A percentile compares a stretch with the other conserved stretches of the same genome.
Conservation (phyloP, 2,888 invertebrate genomes). For the Alloscopus bannaensis region DNA sequence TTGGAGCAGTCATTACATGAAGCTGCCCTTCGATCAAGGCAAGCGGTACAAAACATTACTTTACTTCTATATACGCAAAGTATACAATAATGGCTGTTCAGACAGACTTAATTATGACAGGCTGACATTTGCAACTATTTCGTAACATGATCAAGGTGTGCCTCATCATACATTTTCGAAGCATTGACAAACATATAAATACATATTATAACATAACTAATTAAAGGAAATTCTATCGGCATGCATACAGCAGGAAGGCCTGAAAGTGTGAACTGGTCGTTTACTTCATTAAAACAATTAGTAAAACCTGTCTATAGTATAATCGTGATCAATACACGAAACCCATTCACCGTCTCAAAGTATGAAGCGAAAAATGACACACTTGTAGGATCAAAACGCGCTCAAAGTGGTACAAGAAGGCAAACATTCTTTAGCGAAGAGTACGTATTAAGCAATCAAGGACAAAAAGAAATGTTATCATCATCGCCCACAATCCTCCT, state of each 20-base stretch:
- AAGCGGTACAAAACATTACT: constrained; percentile 14
- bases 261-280: neutral
- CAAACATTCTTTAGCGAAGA: neutral
- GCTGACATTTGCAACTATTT: no score
- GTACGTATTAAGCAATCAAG: constrained; percentile 15
- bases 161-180: no score
- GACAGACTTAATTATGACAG: constrained; percentile 18
- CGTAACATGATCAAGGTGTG: no score
- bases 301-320: neutral
- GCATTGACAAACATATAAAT: no score
- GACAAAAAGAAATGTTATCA: constrained; percentile 19
- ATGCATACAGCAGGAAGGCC: no score
- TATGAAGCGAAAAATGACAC: no score
- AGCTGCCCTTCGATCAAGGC: constrained; percentile 21
- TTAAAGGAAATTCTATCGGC: no score
- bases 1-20: constrained; percentile 11
- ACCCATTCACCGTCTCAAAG: no score
- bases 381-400: neutral
- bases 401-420: neutral
- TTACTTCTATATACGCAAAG: constrained; percentile 7
- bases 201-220: no score
- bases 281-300: neutral
- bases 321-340: neutral
- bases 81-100: constrained; percentile 23
- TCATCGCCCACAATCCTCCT: neutral